Conservation (phyloP, 2,888 invertebrate genomes). For the Sthenelais limicola region DNA sequence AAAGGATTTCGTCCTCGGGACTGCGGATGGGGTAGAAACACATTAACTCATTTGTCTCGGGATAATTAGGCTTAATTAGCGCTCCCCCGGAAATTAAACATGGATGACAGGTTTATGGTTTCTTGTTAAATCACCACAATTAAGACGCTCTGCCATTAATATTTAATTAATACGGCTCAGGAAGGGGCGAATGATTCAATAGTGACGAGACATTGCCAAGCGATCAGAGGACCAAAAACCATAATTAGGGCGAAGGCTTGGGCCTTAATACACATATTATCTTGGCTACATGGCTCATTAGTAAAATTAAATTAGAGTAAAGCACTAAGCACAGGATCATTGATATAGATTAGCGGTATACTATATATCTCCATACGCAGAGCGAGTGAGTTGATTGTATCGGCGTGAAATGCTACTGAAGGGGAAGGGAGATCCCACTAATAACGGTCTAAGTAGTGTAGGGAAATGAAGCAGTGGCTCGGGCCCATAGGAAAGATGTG, state of each 20-base stretch:
- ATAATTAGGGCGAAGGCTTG: conserved; percentile 20
- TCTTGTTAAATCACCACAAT: conserved; percentile 34
- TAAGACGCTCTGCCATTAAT: conserved; percentile 33
- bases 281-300: conserved; percentile 20
- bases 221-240: conserved; percentile 17
- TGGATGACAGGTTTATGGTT: conserved; percentile 37
- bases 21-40: conserved; percentile 1
- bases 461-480: too few species aligned
- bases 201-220: conserved; percentile 5
- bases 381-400: too few species aligned
- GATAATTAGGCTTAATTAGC: conserved; percentile 29
- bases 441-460: too few species aligned
- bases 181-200: conserved; percentile 34
- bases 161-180: conserved; percentile 27
- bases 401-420: too few species aligned
- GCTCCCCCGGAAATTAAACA: conserved; percentile 26
- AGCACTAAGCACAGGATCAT: too few species aligned
- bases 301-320: not conserved
- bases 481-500: too few species aligned
- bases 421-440: too few species aligned
- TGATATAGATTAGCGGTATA: too few species aligned
- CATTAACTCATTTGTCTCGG: conserved; percentile 35
- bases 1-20: too few species aligned
- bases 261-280: conserved; percentile 33
- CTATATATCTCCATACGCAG: too few species aligned